Percentiles rank a stretch among this genome's conserved stretches.
These are phyloP conservation scores for Sebastes kiyomatsui DNA, from an alignment of 2,797 vertebrate genomes.

Conservation along the genomic window DNA sequence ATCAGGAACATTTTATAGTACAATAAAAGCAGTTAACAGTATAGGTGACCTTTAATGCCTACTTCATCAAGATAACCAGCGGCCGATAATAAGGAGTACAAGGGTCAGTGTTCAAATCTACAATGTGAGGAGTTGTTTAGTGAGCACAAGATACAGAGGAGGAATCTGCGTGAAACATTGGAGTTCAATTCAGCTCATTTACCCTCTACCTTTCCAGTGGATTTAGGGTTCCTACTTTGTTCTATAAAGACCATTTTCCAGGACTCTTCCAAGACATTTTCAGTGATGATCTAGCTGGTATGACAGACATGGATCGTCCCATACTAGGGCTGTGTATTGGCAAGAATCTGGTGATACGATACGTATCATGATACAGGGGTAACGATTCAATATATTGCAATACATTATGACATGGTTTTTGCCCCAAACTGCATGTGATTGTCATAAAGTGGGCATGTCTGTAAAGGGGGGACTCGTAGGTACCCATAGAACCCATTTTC, in stretches of 20 bases:
- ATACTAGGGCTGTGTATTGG: too few relatives aligned
- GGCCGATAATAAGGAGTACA: neutral
- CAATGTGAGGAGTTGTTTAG: neutral
- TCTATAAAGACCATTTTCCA: too few relatives aligned
- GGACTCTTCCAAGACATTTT: too few relatives aligned
- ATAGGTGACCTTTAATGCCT: neutral
- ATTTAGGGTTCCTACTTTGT: too few relatives aligned
- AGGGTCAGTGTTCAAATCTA: neutral
- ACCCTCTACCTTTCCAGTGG: neutral
- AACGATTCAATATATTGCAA: too few relatives aligned
- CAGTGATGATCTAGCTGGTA: too few relatives aligned
- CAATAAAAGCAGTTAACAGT: neutral
- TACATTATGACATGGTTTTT: rapidly evolving
- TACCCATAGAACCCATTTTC: too few relatives aligned
- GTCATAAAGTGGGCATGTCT: too few relatives aligned
- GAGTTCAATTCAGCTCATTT: neutral
- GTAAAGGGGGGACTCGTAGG: too few relatives aligned
- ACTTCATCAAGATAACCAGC: neutral
- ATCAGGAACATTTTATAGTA: neutral
- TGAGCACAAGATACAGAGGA: neutral
- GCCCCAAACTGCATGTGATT: too few relatives aligned
- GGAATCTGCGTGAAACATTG: neutral
- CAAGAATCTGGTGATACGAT: too few relatives aligned
- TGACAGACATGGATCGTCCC: rapidly evolving
- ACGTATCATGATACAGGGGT: too few relatives aligned